These are phyloP conservation scores for Tenualosa ilisha DNA, from an alignment of 2,797 vertebrate species.

Conservation along the genomic window DNA sequence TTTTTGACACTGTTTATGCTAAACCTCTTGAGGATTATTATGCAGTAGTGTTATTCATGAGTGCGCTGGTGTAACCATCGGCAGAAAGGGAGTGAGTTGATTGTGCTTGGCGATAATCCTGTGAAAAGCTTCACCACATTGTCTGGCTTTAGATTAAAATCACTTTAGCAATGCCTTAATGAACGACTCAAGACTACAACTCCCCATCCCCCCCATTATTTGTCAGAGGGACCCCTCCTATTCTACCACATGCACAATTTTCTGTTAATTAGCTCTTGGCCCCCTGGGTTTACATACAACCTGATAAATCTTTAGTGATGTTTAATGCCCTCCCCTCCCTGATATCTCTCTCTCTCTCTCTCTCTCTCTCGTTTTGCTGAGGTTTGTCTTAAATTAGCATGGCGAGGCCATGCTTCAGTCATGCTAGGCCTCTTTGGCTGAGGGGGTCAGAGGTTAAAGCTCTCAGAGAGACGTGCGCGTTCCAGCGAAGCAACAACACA, in stretches of 20 bases:
- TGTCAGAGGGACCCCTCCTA: background rate
- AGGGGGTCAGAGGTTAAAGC: background rate
- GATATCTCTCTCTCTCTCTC: too few species aligned
- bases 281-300: conserved; percentile 13
- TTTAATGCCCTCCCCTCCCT: background rate
- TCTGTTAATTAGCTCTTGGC: conserved; percentile 8
- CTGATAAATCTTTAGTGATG: conserved; percentile 7
- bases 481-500: background rate
- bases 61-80: background rate
- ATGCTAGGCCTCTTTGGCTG: background rate
- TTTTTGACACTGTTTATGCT: background rate
- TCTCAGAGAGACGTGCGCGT: conserved; percentile 9
- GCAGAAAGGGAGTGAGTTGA: background rate
- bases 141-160: background rate
- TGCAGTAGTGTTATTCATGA: background rate
- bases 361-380: background rate
- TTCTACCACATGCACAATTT: conserved; percentile 5
- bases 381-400: background rate
- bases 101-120: background rate
- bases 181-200: conserved; percentile 6
- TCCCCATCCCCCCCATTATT: background rate
- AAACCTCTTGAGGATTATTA: background rate
- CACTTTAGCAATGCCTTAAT: conserved; percentile 4
- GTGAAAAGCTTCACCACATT: background rate
- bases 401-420: background rate